These are phyloP conservation scores for Lethenteron reissneri DNA, from an alignment of 2,113 vertebrate species.

Conservation along the genomic window DNA sequence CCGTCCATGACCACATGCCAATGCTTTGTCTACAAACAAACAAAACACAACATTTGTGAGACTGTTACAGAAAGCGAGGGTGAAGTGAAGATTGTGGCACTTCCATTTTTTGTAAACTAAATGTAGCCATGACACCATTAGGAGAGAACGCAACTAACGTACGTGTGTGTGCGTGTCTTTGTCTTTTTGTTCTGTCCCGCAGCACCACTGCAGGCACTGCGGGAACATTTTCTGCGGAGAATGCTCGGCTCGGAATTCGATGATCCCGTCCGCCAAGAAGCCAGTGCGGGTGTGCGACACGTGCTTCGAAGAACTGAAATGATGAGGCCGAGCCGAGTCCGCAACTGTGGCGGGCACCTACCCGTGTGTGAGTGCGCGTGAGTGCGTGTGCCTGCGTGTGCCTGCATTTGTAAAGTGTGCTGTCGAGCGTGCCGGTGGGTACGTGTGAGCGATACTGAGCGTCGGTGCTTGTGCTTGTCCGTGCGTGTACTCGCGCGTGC, in stretches of 20 bases:
- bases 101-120: not conserved
- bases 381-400: too few relatives aligned
- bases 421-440: too few relatives aligned
- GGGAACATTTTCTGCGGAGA: conserved; percentile 95
- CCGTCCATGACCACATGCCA: too few relatives aligned
- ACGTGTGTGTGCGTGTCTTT: not conserved
- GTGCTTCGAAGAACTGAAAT: conserved; percentile 78
- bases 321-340: conserved; percentile 22
- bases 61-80: not conserved
- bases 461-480: too few relatives aligned
- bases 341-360: too few relatives aligned
- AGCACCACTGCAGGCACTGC: conserved; percentile 96
- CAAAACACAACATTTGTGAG: too few relatives aligned
- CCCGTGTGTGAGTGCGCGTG: too few relatives aligned
- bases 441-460: too few relatives aligned
- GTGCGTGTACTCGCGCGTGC: too few relatives aligned
- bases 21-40: too few relatives aligned
- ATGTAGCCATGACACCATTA: not conserved
- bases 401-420: too few relatives aligned
- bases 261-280: conserved; percentile 92
- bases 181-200: conserved; percentile 15
- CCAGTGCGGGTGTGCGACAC: conserved; percentile 75
- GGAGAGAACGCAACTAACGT: too few relatives aligned
- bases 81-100: not conserved
- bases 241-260: conserved; percentile 66